Evolutionary conservation across 2,113 vertebrate genomes (phyloP).

Genomic region (Archocentrus centrarchus): DNA sequence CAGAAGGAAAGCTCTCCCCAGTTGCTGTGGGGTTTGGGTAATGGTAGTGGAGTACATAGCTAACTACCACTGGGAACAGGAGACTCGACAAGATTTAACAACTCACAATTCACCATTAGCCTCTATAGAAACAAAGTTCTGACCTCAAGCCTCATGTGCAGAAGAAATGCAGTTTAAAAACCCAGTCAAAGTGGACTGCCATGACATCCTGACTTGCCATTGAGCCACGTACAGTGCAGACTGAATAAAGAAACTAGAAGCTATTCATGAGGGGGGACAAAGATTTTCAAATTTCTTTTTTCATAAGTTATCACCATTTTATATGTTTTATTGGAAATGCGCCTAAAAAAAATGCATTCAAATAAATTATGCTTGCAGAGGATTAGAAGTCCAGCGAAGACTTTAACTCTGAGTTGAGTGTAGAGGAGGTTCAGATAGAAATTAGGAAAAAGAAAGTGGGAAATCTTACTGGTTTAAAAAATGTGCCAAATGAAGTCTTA

Average conservation of each 20-base stretch:
- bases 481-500: neutral
- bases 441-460: neutral
- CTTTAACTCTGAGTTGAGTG: constrained; percentile 6
- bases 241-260: neutral
- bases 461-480: neutral
- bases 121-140: constrained; percentile 44
- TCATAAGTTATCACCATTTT: neutral
- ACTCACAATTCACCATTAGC: constrained; percentile 40
- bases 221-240: neutral
- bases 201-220: neutral
- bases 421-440: neutral
- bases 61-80: constrained; percentile 50
- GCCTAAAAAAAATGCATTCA: neutral
- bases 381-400: neutral
- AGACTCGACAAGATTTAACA: constrained; percentile 47
- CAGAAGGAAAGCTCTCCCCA: constrained; percentile 39
- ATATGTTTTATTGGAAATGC: neutral
- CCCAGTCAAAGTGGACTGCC: neutral
- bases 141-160: constrained; percentile 16
- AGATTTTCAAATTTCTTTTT: neutral
- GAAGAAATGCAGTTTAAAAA: constrained; percentile 15
- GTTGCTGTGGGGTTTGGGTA: constrained; percentile 55
- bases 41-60: constrained; percentile 48
- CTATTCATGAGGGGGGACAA: neutral
- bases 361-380: neutral